Evolutionary conservation across 2,888 invertebrate genomes (phyloP).

Genomic region (Petrolisthes cinctipes): DNA sequence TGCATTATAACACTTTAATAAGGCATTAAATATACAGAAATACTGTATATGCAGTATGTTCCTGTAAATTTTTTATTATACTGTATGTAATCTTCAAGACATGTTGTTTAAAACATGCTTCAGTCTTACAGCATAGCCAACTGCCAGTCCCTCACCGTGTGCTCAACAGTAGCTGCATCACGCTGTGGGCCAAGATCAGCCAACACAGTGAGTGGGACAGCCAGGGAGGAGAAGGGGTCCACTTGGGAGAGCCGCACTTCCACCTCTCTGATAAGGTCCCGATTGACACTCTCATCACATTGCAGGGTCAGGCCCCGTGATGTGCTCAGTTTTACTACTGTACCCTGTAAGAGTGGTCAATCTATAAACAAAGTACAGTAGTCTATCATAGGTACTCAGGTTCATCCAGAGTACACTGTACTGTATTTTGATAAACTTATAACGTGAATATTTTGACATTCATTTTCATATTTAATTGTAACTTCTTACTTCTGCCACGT

Average conservation of each 20-base stretch:
- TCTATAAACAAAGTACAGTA: no score
- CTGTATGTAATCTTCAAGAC: neutral
- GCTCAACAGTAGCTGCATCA: conserved; percentile 79
- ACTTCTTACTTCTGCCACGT: conserved; percentile 77
- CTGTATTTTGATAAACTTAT: no score
- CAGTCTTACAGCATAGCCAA: neutral
- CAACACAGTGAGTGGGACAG: conserved; percentile 77
- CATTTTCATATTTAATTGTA: neutral
- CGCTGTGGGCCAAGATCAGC: conserved; percentile 81
- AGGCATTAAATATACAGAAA: no score
- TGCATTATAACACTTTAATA: no score
- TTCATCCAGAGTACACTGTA: no score
- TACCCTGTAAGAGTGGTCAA: conserved; percentile 71
- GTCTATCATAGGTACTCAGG: no score
- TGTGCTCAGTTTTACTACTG: conserved; percentile 76
- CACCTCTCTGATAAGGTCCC: conserved; percentile 73
- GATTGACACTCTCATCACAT: conserved; percentile 67
- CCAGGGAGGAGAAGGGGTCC: conserved; percentile 78
- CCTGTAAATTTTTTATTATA: no score
- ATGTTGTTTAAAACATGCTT: neutral
- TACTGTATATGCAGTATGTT: no score
- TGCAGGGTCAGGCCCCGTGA: conserved; percentile 78
- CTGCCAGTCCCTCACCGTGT: conserved; percentile 74
- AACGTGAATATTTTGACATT: no score
- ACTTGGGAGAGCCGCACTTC: conserved; percentile 75